These are phyloP conservation scores for Ceratosolen solmsi DNA, from an alignment of 1,140 invertebrate genomes.

Conservation along the genomic window DNA sequence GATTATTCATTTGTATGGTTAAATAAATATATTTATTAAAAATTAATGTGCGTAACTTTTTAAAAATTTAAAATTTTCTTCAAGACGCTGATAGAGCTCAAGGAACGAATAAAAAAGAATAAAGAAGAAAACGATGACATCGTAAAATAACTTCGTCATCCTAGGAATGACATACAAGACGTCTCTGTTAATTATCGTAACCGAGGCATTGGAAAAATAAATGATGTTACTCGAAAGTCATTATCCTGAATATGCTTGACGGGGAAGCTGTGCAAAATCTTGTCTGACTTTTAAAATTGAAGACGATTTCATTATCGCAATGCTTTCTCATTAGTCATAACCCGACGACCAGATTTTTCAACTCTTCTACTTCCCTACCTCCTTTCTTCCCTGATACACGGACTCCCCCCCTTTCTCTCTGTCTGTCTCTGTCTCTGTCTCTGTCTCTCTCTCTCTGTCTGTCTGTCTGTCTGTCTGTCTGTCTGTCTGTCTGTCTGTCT, in stretches of 20 bases:
- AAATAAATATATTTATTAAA: not conserved
- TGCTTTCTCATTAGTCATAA: constrained; percentile 35
- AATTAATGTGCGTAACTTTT: not conserved
- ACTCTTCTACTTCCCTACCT: too few relatives aligned
- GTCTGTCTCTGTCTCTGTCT: not conserved
- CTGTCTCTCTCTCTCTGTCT: too few relatives aligned
- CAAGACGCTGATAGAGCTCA: not conserved
- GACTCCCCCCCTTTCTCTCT: constrained; percentile 42
- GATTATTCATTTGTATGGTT: not conserved
- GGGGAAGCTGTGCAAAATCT: constrained; percentile 6
- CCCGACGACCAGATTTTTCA: not conserved
- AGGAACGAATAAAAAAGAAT: too few relatives aligned
- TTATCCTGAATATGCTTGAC: constrained; percentile 10
- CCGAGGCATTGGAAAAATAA: constrained; percentile 29
- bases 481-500: too few relatives aligned
- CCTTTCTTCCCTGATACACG: constrained; percentile 6
- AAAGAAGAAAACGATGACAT: too few relatives aligned
- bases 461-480: too few relatives aligned
- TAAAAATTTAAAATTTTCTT: not conserved
- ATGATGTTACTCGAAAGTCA: constrained; percentile 39
- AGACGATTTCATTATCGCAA: constrained; percentile 35
- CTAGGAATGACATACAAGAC: constrained; percentile 41
- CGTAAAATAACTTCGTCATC: constrained; percentile 39
- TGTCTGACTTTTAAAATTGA: constrained; percentile 29
- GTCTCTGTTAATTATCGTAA: constrained; percentile 43